Evolutionary conservation across 2,113 vertebrate species (phyloP).

Genomic region (Notiomystis cincta): DNA sequence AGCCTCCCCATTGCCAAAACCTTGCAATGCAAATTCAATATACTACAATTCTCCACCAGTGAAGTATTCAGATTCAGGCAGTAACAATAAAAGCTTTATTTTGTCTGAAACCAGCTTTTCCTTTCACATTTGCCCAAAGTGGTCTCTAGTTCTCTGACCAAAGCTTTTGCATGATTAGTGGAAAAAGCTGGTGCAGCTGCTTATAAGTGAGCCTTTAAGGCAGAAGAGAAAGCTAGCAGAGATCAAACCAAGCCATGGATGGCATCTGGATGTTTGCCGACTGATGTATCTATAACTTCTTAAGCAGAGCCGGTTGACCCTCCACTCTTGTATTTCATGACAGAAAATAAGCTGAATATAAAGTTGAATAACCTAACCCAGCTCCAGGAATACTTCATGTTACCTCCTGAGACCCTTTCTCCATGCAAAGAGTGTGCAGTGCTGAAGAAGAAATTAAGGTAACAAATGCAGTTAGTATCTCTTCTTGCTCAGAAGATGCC

Average conservation of each 20-base stretch:
- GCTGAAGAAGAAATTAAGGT: background rate
- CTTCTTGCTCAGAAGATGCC: background rate
- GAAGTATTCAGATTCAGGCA: background rate
- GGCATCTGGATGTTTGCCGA: background rate
- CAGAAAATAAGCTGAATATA: background rate
- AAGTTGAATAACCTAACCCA: background rate
- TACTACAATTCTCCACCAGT: background rate
- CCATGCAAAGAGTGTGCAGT: background rate
- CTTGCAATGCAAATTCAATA: background rate
- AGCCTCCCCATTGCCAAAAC: background rate
- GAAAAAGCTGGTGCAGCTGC: background rate
- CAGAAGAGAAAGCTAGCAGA: background rate
- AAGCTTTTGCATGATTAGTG: background rate
- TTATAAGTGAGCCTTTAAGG: background rate
- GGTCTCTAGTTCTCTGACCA: background rate
- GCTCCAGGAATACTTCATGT: background rate
- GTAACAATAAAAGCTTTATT: background rate
- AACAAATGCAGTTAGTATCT: background rate
- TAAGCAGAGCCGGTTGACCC: accelerated
- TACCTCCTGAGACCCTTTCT: background rate
- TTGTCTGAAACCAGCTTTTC: background rate
- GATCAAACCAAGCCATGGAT: background rate
- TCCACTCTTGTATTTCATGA: background rate
- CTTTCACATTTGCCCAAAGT: background rate
- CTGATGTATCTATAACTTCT: background rate